Evolutionary conservation across 2,113 vertebrate species (phyloP).

Genomic region (Vulpes vulpes): DNA sequence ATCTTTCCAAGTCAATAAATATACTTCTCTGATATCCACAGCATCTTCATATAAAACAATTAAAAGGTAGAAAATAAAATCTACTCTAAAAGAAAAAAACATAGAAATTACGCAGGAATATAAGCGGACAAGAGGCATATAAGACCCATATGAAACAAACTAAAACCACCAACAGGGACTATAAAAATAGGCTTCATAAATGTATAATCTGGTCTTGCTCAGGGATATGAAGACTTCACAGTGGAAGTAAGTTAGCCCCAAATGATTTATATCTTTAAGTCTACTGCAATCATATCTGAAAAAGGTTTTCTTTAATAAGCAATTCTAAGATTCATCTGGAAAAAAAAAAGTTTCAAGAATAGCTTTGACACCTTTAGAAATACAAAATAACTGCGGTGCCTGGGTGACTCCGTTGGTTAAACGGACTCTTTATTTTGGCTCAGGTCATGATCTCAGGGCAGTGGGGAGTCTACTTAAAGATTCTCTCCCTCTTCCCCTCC

Average conservation of each 20-base stretch:
- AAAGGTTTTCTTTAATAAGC: not conserved
- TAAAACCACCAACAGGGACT: not conserved
- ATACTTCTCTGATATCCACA: not conserved
- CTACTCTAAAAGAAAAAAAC: not conserved
- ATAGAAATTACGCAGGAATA: not conserved
- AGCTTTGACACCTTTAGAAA: not conserved
- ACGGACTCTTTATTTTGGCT: too few relatives aligned
- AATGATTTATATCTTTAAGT: not conserved
- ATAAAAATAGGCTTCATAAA: not conserved
- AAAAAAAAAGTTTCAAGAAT: not conserved
- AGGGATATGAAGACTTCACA: not conserved
- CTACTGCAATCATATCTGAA: not conserved
- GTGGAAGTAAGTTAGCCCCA: not conserved
- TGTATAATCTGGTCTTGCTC: not conserved
- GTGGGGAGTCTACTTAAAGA: too few relatives aligned
- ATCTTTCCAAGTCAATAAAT: not conserved
- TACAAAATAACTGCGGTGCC: not conserved
- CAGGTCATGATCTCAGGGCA: too few relatives aligned
- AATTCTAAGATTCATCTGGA: not conserved
- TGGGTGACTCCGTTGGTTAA: too few relatives aligned
- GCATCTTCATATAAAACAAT: not conserved
- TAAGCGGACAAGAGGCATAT: not conserved
- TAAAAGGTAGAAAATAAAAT: constrained; percentile 5
- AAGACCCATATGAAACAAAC: not conserved
- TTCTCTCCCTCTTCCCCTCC: too few relatives aligned